Base-by-base conservation (phyloP, 2,797 vertebrate species). In the Phalanger gymnotis region DNA sequence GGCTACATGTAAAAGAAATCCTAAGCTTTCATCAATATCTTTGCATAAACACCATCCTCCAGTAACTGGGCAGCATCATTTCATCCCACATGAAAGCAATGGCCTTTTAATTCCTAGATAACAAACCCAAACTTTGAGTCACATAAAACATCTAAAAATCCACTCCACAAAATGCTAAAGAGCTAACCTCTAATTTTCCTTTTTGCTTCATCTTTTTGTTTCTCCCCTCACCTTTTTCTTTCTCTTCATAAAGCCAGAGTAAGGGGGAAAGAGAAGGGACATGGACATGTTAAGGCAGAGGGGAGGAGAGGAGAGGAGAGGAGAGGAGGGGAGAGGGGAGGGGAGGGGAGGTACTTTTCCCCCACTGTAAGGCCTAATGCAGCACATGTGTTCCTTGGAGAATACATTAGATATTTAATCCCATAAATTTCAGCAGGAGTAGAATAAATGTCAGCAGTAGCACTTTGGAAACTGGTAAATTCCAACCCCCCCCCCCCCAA, bases 101-200 rank as follows among this genome's bases (percentile, higher is more conserved):
- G 10, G 0, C 34, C 93, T 95, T 95, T 92, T 31, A 90, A 94
- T 52, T 9, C 30, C 12, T n/a, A 93, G 94, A 54, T 40, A n/a
- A 87, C 22, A 81, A 53, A 91, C 13, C 81, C 0, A 66, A 22
- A 92, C 27, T 66, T 94, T 25, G 66, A 7, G 53, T 95, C 31
- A 87, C 53, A 96, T 81, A 95, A 92, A 91, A 3, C 30, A 28
- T 34, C 28, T 54, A 92, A 92, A 51, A 90, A 34, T 66, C 10
- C 2, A 53, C 30, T 52, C 91, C 34, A n/a, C 54, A 73, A 53
- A 30, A 1, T 87, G 13, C 5, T 93, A 40, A 6, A 10, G 28
- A 92, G 53, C 54, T 13, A 14, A 54, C 0, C 6, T 58, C 13
- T 2, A 7, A 31, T 61, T 91, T 94, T 94, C 19, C 40, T 81